These are phyloP conservation scores for Stramonita haemastoma DNA, from an alignment of 2,888 invertebrate genomes.

Conservation along the genomic window DNA sequence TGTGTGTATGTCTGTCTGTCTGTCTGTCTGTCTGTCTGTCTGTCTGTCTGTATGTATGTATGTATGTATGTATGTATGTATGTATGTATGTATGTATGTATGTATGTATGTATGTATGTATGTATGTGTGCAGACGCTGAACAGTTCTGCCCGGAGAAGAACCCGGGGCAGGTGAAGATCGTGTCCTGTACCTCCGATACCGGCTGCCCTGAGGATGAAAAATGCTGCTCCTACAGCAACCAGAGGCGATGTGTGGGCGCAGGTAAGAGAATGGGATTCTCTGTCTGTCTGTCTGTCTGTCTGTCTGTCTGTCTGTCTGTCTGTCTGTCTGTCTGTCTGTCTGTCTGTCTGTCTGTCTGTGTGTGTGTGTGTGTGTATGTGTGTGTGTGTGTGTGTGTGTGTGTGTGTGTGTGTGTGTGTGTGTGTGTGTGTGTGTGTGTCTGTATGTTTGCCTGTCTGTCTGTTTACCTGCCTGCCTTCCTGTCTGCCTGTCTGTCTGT, in stretches of 20 bases:
- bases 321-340: background rate
- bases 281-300: background rate
- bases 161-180: background rate
- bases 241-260: background rate
- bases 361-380: background rate
- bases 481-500: constrained; percentile 1
- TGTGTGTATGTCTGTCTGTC: background rate
- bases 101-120: background rate
- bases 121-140: background rate
- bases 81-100: background rate
- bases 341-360: background rate
- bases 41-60: background rate
- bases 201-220: background rate
- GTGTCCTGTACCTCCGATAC: background rate
- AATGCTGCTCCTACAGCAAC: constrained; percentile 2
- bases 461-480: too few species aligned
- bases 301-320: background rate
- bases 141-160: background rate
- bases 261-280: background rate
- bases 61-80: background rate
- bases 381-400: background rate
- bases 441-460: background rate
- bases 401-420: background rate
- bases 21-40: background rate
- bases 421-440: background rate